Percentiles rank a stretch among this genome's conserved stretches.
Evolutionary conservation across 1,140 invertebrate species (phyloP).

Genomic region (Sminthurides bifidus): DNA sequence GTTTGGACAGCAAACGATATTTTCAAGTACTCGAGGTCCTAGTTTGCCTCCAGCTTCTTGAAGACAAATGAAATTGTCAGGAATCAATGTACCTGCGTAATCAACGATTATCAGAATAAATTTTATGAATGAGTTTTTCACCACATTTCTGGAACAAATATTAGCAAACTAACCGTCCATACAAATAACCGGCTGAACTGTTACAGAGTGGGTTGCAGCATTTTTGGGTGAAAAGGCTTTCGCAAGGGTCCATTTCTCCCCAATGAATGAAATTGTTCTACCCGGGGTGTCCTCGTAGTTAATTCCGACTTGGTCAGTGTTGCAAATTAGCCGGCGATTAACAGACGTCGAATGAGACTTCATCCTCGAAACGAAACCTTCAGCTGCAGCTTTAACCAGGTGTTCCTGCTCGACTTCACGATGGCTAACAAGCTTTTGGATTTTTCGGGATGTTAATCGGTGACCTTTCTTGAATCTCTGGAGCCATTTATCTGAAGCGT

Average conservation of each 20-base stretch:
- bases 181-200: conserved; percentile 7
- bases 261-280: not conserved
- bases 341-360: not conserved
- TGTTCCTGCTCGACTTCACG: not conserved
- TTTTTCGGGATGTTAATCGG: not conserved
- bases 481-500: no score
- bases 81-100: no score
- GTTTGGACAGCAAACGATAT: conserved; percentile 4
- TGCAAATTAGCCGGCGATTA: not conserved
- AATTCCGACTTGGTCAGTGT: no score
- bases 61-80: conserved; percentile 14
- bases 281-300: not conserved
- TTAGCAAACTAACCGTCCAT: no score
- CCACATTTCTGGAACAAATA: no score
- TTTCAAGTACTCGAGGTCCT: conserved; percentile 4
- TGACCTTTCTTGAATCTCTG: conserved; percentile 3
- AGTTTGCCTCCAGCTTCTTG: conserved; percentile 11
- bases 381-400: not conserved
- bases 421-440: conserved; percentile 2
- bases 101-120: no score
- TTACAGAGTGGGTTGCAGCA: no score
- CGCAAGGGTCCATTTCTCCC: conserved; percentile 6
- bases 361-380: not conserved
- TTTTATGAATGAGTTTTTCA: no score
- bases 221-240: conserved; percentile 1